Evolutionary conservation across 2,797 vertebrate genomes (phyloP), one percentile per base, ranked within the genome.

Genomic region (Oryzias sinensis): DNA sequence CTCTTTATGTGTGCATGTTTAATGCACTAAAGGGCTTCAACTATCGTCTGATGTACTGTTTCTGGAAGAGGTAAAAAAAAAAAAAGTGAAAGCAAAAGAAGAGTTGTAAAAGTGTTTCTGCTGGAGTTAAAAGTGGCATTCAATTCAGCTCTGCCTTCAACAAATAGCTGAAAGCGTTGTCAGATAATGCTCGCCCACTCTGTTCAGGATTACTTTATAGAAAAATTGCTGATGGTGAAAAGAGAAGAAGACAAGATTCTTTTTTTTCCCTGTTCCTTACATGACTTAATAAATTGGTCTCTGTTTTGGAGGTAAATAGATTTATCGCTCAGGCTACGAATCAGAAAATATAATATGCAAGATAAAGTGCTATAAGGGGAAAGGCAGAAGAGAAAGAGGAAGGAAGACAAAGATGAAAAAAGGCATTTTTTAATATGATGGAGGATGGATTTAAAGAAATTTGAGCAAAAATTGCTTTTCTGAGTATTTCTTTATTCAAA

Each of bases 291-390:
- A 87, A 89, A 89, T 82, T 74, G 68, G 62, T 18, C 51, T 53
- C 59, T 76, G 68, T 84, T 87, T 88, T 87, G 55, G 72, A 79
- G 83, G 73, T 82, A 90, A 88, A 91, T 91, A 83, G 85, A 84
- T 91, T 91, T 91, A 90, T 90, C 79, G 89, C 91, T 94, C 86
- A 88, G 83, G 89, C 91, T 94, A 90, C 89, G 92, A 81, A 86
- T 41, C 90, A 88, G 88, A 87, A 86, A 94, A 93, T 93, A 88
- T 84, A 90, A 91, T 91, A 91, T 92, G 89, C 90, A 89, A 33
- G 29, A 33, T 8, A 7, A 85, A 87, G 80, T 83, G 77, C 88
- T 85, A 83, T 75, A 76, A 64, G 87, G 62, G 55, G 58, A 64
- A 71, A 63, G 69, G 74, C 66, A 74, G 72, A 72, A 72, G 68